Evolutionary conservation across 2,113 vertebrate species (phyloP).

Genomic region (Sturnira hondurensis): DNA sequence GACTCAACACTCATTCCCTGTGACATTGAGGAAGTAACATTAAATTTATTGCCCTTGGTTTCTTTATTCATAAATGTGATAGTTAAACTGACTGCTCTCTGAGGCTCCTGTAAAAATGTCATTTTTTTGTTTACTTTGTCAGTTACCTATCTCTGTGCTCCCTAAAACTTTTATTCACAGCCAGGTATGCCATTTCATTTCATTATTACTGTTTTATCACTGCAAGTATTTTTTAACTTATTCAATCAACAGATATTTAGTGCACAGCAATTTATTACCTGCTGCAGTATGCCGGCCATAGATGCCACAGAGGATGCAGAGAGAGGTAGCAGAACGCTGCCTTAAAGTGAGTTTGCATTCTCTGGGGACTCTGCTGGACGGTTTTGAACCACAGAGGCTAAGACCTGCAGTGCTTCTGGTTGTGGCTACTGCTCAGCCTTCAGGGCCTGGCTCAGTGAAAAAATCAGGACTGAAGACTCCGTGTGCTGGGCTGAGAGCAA

Average conservation of each 20-base stretch:
- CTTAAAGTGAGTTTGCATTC: not conserved
- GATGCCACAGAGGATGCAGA: not conserved
- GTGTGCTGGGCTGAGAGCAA: not conserved
- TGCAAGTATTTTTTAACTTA: not conserved
- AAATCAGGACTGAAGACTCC: not conserved
- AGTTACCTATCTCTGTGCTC: not conserved
- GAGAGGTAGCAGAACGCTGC: too few relatives aligned
- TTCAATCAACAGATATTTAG: not conserved
- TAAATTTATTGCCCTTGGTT: not conserved
- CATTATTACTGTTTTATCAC: not conserved
- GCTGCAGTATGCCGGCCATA: not conserved
- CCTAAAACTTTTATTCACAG: not conserved
- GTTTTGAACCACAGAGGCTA: not conserved
- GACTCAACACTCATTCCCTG: not conserved
- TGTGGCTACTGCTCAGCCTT: not conserved
- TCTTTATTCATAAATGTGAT: not conserved
- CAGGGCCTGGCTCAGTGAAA: not conserved
- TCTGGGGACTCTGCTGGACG: not conserved
- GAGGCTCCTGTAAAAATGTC: not conserved
- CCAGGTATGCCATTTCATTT: not conserved
- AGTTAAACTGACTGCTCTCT: not conserved
- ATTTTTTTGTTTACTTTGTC: not conserved
- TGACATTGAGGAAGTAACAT: not conserved
- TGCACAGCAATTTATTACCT: not conserved
- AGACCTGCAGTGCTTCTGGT: not conserved